Evolutionary conservation across 2,797 vertebrate genomes (phyloP), one percentile per base, ranked within the genome.

Genomic region (Ficedula albicollis): DNA sequence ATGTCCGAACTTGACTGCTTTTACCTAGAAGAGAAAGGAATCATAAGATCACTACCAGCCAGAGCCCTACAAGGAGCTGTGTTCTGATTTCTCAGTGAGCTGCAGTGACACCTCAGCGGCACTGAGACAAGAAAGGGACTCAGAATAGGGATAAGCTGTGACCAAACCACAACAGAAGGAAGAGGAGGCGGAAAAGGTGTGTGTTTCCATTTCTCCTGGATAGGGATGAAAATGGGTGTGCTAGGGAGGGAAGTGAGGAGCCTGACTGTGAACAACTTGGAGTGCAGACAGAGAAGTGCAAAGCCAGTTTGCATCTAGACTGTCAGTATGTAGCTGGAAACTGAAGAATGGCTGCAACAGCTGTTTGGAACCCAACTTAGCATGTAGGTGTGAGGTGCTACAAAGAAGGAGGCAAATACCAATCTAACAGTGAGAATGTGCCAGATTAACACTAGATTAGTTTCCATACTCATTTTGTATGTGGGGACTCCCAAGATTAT

Each of bases 1-100:
- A 94, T 99, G 98, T 25, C 99, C 99, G 3, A 98, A 96, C 89
- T 99, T 99, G 82, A 99, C 99, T 22, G 99, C 99, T 97, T 99
- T 99, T 79, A 99, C 99, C 99, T 99, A 94, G 41, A 94, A 96
- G 59, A 92, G 32, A 97, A 86, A 96, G 96, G 54, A 96, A 77
- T 49, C 27, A 20, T 54, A 81, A 58, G 30, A 91, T 90, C 38
- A 95, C 8, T 49, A 62, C 13, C 1, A 2, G 1, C 5, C 9
- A 15, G 7, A 84, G 20, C 10, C 21, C 9, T 34, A 41, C 18
- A 67, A 70, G 56, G 36, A 89, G 43, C 32, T 27, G 19, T 15
- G 18, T 25, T 48, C 16, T 23, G 29, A 68, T 68, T 83, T 63
- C 38, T 66, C 63, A 44, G 55, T 14, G 43, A 44, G 27, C 3